A percentile compares a stretch with the other conserved stretches of the same genome.
phyloP scores from a whole-genome alignment of 2,797 vertebrate genomes.

The Lemur catta region DNA sequence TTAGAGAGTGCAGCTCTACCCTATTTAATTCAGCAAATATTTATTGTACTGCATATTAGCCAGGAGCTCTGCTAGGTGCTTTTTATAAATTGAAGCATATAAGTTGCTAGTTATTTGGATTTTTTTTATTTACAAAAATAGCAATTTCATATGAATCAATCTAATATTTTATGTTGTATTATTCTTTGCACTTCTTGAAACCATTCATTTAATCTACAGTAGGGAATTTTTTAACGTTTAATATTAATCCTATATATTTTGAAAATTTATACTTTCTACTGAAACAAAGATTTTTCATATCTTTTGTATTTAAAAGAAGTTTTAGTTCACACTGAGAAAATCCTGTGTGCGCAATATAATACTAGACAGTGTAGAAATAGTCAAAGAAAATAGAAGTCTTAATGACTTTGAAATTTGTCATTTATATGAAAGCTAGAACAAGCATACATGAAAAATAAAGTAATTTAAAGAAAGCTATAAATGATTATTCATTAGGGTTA shows the following conservation, averaged over 20 bases:
- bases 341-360: background rate
- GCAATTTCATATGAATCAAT: background rate
- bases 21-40: background rate
- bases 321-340: background rate
- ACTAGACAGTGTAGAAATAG: background rate
- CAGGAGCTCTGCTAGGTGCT: background rate
- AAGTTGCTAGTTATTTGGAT: background rate
- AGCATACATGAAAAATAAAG: background rate
- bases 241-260: background rate
- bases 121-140: background rate
- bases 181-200: background rate
- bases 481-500: background rate
- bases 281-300: background rate
- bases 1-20: background rate
- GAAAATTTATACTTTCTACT: background rate
- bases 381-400: background rate
- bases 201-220: background rate
- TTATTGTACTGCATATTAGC: background rate
- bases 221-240: background rate
- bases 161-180: background rate
- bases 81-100: background rate
- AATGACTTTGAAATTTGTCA: background rate
- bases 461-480: background rate
- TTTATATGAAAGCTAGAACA: background rate
- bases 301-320: constrained; percentile 10